These are phyloP conservation scores for Corythornis madagascariensis DNA, from an alignment of 2,113 vertebrate species.

Conservation along the genomic window DNA sequence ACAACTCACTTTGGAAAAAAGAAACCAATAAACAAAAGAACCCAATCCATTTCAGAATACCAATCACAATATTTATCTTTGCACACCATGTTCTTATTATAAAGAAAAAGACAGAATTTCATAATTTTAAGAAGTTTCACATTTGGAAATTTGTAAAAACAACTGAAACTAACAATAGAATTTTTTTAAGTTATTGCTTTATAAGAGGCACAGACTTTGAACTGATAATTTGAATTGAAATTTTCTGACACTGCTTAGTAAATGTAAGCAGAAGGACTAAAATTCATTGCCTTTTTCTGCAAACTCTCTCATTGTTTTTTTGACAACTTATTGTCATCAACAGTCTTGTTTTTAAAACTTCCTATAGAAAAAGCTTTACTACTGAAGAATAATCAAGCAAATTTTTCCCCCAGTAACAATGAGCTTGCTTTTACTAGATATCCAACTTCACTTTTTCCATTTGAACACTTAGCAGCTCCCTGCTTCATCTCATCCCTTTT, in stretches of 20 bases:
- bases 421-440: too few species aligned
- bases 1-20: neutral
- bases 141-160: neutral
- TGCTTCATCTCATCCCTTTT: neutral
- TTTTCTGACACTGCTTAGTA: neutral
- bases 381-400: neutral
- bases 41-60: neutral
- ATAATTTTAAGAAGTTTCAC: neutral
- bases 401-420: neutral
- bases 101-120: neutral
- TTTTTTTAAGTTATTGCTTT: neutral
- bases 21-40: too few species aligned
- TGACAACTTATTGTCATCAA: neutral
- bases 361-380: neutral
- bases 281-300: neutral
- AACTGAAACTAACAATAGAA: neutral
- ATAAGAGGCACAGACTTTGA: neutral
- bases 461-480: neutral
- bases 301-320: fast-evolving
- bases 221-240: neutral
- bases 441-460: neutral
- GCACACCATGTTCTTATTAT: neutral
- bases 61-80: neutral
- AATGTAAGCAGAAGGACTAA: neutral
- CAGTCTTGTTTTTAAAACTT: neutral